Conservation (phyloP, 2,888 invertebrate species). For the Elmis aenea region DNA sequence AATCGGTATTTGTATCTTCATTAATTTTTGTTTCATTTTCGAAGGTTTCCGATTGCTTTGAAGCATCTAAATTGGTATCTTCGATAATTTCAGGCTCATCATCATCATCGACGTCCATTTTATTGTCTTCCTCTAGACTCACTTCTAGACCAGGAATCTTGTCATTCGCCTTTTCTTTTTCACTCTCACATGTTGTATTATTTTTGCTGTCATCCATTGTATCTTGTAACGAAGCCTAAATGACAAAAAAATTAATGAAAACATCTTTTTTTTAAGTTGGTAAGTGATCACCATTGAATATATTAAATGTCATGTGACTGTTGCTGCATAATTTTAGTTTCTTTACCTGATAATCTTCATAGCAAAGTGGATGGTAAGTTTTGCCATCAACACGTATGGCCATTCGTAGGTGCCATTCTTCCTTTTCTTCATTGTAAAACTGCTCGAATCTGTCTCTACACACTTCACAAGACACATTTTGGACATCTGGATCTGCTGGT, state of each 20-base stretch:
- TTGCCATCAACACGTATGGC: slow-evolving; percentile 71
- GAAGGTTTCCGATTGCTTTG: slow-evolving; percentile 10
- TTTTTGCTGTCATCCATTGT: slow-evolving; percentile 34
- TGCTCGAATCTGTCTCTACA: slow-evolving; percentile 92
- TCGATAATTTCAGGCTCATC: slow-evolving; percentile 31
- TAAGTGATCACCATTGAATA: too few relatives aligned
- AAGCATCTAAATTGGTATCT: slow-evolving; percentile 22
- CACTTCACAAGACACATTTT: slow-evolving; percentile 72
- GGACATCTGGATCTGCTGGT: slow-evolving; percentile 61
- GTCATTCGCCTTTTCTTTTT: slow-evolving; percentile 42
- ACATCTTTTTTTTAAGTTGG: too few relatives aligned
- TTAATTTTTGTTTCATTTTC: slow-evolving; percentile 20
- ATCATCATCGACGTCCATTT: slow-evolving; percentile 47
- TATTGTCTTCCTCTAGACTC: slow-evolving; percentile 39
- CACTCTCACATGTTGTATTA: slow-evolving; percentile 29
- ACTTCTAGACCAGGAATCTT: slow-evolving; percentile 52
- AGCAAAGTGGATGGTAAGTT: slow-evolving; percentile 86
- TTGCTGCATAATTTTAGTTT: neutral
- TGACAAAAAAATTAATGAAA: too few relatives aligned
- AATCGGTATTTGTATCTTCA: slow-evolving; percentile 14
- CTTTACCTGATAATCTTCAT: slow-evolving; percentile 76
- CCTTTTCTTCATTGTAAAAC: slow-evolving; percentile 94
- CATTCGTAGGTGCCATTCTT: slow-evolving; percentile 93
- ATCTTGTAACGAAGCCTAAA: slow-evolving; percentile 33
- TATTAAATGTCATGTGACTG: neutral